A percentile compares a stretch with the other conserved stretches of the same genome.
These are phyloP conservation scores for Lithophane ornitopus DNA, from an alignment of 2,888 invertebrate genomes.

Conservation along the genomic window DNA sequence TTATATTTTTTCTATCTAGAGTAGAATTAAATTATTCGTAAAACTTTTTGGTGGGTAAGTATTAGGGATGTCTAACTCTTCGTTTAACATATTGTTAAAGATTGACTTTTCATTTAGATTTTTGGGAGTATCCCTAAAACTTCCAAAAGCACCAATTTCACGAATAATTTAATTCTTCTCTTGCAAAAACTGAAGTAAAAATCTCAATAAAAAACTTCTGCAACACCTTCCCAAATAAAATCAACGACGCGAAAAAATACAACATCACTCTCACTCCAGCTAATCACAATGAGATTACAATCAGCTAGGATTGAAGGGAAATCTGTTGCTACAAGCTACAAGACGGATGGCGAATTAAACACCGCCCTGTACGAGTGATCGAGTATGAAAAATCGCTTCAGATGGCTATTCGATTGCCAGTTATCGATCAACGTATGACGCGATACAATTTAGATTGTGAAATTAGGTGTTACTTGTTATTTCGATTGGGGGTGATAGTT, in stretches of 20 bases:
- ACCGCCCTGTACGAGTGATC: constrained; percentile 81
- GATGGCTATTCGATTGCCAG: constrained; percentile 80
- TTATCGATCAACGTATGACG: constrained; percentile 75
- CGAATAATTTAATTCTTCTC: too few relatives aligned
- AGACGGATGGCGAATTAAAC: constrained; percentile 88
- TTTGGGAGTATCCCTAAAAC: background rate
- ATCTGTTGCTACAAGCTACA: constrained; percentile 82
- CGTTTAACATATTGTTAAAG: too few relatives aligned
- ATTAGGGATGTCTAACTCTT: too few relatives aligned
- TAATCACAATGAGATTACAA: constrained; percentile 65
- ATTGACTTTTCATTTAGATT: background rate
- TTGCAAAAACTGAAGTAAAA: background rate
- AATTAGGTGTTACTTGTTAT: constrained; percentile 46
- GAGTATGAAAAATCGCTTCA: constrained; percentile 87
- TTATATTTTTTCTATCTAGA: too few relatives aligned
- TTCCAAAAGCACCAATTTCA: too few relatives aligned
- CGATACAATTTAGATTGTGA: constrained; percentile 66
- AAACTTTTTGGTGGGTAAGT: background rate
- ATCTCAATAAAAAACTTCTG: background rate
- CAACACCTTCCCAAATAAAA: background rate
- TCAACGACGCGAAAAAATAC: constrained; percentile 12
- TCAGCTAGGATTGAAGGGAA: constrained; percentile 69
- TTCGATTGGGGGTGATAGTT: constrained; percentile 41
- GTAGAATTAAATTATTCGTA: background rate
- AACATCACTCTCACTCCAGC: constrained; percentile 28